A percentile compares a stretch with the other conserved stretches of the same genome.
Conservation (phyloP, 2,113 vertebrate species). For the Muntiacus muntjak region DNA sequence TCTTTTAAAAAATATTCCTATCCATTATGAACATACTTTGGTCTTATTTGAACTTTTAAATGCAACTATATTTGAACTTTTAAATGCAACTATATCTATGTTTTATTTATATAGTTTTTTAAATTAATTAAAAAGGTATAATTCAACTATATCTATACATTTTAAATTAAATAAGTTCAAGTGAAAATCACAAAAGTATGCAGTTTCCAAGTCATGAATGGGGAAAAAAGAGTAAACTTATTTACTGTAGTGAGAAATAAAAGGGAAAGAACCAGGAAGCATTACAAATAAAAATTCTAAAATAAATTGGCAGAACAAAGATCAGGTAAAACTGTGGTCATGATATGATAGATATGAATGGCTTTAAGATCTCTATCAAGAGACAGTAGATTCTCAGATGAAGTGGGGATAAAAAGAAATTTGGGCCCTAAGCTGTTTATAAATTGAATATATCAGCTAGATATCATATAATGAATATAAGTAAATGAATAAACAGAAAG, state of each 20-base stretch:
- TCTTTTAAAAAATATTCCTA: not conserved
- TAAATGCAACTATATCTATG: not conserved
- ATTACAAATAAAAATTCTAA: constrained; percentile 30
- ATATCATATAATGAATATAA: not conserved
- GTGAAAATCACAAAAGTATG: not conserved
- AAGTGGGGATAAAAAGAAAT: not conserved
- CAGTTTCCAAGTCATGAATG: not conserved
- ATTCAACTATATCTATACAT: not conserved
- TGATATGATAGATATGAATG: not conserved
- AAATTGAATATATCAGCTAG: not conserved
- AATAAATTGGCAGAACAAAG: not conserved
- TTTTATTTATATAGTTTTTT: constrained; percentile 2
- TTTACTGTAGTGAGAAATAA: not conserved
- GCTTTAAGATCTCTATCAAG: not conserved
- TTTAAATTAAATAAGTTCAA: not conserved
- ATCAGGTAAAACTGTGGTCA: not conserved
- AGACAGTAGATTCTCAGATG: not conserved
- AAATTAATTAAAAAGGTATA: not conserved
- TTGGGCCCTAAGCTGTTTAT: not conserved
- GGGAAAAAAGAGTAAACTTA: not conserved
- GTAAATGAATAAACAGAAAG: not conserved
- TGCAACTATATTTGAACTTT: not conserved
- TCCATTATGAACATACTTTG: not conserved
- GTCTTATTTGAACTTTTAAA: not conserved
- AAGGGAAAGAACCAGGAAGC: not conserved